Percentiles rank a stretch among this genome's conserved stretches.
These are phyloP conservation scores for Doryteuthis pealeii DNA, from an alignment of 1,140 invertebrate genomes.

Conservation along the genomic window DNA sequence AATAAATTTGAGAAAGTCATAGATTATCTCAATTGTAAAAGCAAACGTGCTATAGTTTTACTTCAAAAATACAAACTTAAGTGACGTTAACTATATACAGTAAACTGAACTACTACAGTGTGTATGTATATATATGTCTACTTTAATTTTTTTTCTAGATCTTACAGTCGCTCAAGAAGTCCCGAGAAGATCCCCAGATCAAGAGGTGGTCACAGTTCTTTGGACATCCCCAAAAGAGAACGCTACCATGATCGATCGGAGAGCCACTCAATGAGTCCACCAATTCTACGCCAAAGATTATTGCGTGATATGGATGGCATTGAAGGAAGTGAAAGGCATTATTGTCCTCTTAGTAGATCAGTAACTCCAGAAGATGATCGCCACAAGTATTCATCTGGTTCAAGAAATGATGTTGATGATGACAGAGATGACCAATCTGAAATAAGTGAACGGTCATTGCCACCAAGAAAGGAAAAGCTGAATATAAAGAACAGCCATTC, in stretches of 20 bases:
- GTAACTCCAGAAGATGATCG: background rate
- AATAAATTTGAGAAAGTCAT: too few species aligned
- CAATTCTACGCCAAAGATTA: background rate
- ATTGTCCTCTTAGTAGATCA: background rate
- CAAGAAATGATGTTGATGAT: background rate
- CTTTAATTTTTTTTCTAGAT: background rate
- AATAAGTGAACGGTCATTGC: background rate
- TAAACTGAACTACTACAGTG: too few species aligned
- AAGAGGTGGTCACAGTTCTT: background rate
- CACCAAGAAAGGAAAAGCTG: background rate
- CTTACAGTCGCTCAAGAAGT: background rate
- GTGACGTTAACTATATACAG: too few species aligned
- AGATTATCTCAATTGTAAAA: too few species aligned
- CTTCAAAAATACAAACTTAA: too few species aligned
- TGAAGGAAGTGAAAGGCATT: background rate
- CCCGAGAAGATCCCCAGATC: background rate
- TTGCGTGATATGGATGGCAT: background rate
- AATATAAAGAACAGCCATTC: background rate
- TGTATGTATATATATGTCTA: too few species aligned
- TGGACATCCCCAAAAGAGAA: background rate
- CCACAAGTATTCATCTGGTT: background rate
- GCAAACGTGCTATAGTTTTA: too few species aligned
- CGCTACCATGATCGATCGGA: background rate
- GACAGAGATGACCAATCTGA: background rate
- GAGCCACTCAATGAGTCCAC: background rate